These are phyloP conservation scores for Scleropages formosus DNA, from an alignment of 2,797 vertebrate genomes.

Conservation along the genomic window DNA sequence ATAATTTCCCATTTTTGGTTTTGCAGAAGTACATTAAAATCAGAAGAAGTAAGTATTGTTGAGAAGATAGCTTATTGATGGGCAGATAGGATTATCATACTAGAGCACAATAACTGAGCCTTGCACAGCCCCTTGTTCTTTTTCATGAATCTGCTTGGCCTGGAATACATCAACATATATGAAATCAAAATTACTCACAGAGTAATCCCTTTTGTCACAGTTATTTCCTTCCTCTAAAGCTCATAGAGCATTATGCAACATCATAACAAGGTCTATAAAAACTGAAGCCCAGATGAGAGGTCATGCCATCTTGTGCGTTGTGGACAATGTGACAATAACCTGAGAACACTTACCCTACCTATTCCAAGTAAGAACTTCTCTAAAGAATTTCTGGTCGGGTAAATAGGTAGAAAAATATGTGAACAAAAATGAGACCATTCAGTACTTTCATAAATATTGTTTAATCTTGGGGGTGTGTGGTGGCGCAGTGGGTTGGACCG, in stretches of 20 bases:
- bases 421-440: too few relatives aligned
- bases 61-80: neutral
- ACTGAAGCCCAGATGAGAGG: neutral
- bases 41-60: too few relatives aligned
- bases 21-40: neutral
- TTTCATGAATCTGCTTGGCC: constrained; percentile 3
- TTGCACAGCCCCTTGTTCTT: neutral
- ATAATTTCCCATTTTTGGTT: neutral
- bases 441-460: too few relatives aligned
- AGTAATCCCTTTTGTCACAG: neutral
- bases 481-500: too few relatives aligned
- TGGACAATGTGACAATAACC: neutral
- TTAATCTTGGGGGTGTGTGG: too few relatives aligned
- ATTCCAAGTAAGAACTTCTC: too few relatives aligned
- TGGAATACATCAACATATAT: neutral
- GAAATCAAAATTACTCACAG: neutral
- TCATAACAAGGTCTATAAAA: neutral
- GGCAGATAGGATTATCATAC: neutral
- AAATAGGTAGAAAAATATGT: too few relatives aligned
- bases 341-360: too few relatives aligned
- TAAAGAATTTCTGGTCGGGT: too few relatives aligned
- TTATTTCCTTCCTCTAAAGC: neutral
- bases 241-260: too few relatives aligned
- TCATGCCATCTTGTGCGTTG: neutral
- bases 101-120: neutral